phyloP scores from a whole-genome alignment of 2,113 vertebrate genomes.

The Copsychus sechellarum region DNA sequence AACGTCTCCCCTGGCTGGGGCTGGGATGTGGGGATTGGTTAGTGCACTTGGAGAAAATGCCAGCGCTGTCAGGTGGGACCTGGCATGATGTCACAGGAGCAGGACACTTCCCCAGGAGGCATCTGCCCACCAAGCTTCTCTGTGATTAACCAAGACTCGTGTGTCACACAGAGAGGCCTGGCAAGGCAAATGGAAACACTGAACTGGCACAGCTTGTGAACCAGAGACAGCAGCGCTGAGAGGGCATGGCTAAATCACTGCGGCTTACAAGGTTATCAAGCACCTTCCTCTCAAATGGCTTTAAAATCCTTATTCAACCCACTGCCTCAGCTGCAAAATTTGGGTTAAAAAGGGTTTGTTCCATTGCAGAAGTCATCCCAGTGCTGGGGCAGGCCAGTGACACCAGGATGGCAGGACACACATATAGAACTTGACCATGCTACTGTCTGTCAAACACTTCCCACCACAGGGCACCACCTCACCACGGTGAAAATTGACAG shows the following conservation, averaged over 20 bases:
- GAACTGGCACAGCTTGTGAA: background rate
- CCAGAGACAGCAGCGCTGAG: background rate
- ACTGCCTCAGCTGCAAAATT: background rate
- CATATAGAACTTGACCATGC: fast-evolving
- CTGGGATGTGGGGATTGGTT: constrained; percentile 12
- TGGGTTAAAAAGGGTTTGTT: background rate
- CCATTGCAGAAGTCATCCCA: background rate
- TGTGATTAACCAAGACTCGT: background rate
- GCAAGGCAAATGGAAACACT: background rate
- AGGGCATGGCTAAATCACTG: fast-evolving
- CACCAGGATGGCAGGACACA: background rate
- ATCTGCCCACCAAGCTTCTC: background rate
- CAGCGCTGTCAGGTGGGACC: background rate
- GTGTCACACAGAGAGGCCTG: background rate
- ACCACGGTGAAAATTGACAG: fast-evolving
- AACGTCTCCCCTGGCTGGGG: constrained; percentile 59
- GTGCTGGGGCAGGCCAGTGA: background rate
- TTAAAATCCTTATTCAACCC: background rate
- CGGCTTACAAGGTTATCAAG: background rate
- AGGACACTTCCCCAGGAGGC: constrained; percentile 29
- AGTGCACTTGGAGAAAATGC: constrained; percentile 51
- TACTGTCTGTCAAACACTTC: background rate
- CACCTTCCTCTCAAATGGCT: background rate
- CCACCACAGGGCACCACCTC: background rate
- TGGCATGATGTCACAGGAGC: background rate